Base-by-base conservation (phyloP, 2,113 vertebrate species). In the Geococcyx californianus region DNA sequence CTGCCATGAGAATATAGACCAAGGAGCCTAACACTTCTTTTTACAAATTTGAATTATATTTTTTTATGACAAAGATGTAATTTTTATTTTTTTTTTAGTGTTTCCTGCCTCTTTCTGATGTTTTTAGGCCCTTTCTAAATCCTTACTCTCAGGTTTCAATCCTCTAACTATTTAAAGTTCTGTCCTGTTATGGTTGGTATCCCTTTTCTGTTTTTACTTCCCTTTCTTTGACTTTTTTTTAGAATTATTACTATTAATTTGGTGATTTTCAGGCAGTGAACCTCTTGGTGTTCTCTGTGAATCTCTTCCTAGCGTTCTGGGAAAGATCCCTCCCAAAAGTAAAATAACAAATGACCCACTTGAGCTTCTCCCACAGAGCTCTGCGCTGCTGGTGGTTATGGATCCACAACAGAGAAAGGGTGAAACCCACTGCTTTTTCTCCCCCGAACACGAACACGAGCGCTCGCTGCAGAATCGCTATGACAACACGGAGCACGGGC, bases 351-450 rank as follows among this genome's bases (percentile, higher is more conserved):
- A 59, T 33, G 31, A 3, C 20, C 20, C 9, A 5, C 59, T 25
- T 40, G 70, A 72, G 47, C 44, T 45, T 68, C n/a, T 67, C 11
- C 47, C 19, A 29, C 16, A 9, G 38, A 67, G 25, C 21, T n/a
- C 49, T 13, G 24, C 9, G 11, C 10, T 10, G 49, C 13, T 47
- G 12, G 29, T 5, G 28, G 13, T 31, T 34, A 26, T 0, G 2
- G 70, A 79, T 21, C 36, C 62, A 26, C 58, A 52, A 8, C 31
- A 5, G 54, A 13, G 11, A 12, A 21, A n/a, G 54, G 16, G 13
- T 19, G 72, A 44, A 79, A 80, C 16, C 7, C 60, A 7, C 3
- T 1, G 49, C 36, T n/a, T 68, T 56, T 28, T 5, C 19, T 54
- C 31, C n/a, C n/a, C n/a, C n/a, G n/a, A n/a, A n/a, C n/a, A n/a